Base-by-base conservation (phyloP, 2,113 vertebrate genomes). In the Ancistrus triradiatus region DNA sequence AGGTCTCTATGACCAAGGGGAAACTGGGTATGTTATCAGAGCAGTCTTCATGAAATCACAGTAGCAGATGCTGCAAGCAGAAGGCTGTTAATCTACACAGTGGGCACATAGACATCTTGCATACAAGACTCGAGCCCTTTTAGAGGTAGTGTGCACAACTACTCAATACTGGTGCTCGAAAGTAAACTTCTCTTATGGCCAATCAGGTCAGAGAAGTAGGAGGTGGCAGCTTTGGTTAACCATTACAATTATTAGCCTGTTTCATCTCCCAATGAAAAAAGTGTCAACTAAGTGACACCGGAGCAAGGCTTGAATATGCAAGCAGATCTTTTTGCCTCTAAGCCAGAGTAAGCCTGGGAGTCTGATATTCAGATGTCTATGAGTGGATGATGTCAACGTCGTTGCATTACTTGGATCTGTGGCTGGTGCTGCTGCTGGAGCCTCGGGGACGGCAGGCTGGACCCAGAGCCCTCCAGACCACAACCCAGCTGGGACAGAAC, bases 401-500 rank as follows among this genome's bases (percentile, higher is more conserved):
- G 91, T 91, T 90, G 90, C 85, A 93, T 98, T 98, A 96, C 92
- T 97, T 97, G 92, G 84, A 94, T 92, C 87, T 95, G 92, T 84
- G 93, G 93, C 88, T 93, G 93, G 88, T 93, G 94, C 79, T 92
- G 92, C 79, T 89, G 91, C 90, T 94, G 93, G 88, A 95, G 86
- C 91, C 90, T 92, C 87, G 94, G 91, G 86, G 91, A 91, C 80
- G 93, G 91, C 83, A 90, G 89, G 86, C 85, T 91, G 89, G 91
- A 90, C 88, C 92, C 92, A 83, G 91, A 90, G 88, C 93, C 92
- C 87, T 95, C 92, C 90, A 91, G 83, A 58, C 92, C 94, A 93
- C 93, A 97, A 92, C 92, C 90, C 89, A 94, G 90, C 93, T 94
- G 95, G 91, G 95, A 93, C 89, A 95, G 91, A 89, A 92, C 95